Evolutionary conservation across 2,888 invertebrate genomes (phyloP).

Genomic region (Caenorhabditis sp.): DNA sequence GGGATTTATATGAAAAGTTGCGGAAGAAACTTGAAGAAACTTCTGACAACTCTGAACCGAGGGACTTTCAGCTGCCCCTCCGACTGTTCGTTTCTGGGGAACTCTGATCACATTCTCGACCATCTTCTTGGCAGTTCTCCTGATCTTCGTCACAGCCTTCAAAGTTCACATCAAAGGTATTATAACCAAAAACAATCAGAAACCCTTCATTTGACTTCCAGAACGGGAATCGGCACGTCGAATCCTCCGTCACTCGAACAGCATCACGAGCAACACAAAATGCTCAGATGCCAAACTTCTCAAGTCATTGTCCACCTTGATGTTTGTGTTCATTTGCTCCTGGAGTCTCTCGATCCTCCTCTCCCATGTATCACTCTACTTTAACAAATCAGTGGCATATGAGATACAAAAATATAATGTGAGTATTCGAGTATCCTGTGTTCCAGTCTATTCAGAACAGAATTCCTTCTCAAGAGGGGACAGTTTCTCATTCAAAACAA

Average conservation of each 20-base stretch:
- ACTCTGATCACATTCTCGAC: slow-evolving; percentile 56
- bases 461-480: too few species aligned
- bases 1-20: too few species aligned
- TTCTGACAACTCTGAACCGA: neutral
- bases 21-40: too few species aligned
- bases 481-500: neutral
- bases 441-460: too few species aligned
- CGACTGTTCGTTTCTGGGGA: slow-evolving; percentile 60
- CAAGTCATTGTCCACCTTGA: slow-evolving; percentile 54
- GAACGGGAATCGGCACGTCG: slow-evolving; percentile 45
- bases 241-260: slow-evolving; percentile 52
- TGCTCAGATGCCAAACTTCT: slow-evolving; percentile 58
- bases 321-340: slow-evolving; percentile 61
- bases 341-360: slow-evolving; percentile 58
- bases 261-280: slow-evolving; percentile 56
- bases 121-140: slow-evolving; percentile 44
- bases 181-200: neutral
- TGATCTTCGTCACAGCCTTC: slow-evolving; percentile 53
- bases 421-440: slow-evolving; percentile 10
- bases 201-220: neutral
- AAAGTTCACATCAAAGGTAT: slow-evolving; percentile 54
- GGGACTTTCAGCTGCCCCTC: slow-evolving; percentile 53
- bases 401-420: slow-evolving; percentile 66
- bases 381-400: slow-evolving; percentile 48
- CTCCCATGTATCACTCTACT: slow-evolving; percentile 58